Base-by-base conservation (phyloP, 2,113 vertebrate species). In the Lipotes vexillifer region DNA sequence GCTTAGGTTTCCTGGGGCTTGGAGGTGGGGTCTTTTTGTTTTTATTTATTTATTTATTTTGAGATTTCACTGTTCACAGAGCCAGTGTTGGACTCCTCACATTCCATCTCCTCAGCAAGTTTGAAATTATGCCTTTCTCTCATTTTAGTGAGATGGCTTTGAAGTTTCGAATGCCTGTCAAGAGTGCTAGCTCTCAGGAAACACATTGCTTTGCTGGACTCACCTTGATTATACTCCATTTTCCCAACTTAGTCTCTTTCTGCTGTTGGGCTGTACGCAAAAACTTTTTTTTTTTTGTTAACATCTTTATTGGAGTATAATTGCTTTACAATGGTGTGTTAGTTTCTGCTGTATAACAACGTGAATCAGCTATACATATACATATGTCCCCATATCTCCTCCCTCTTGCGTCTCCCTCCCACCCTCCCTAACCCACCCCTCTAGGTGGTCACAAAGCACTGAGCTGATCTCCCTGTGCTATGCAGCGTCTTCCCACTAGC, bases 231-330 rank as follows among this genome's bases (percentile, higher is more conserved):
- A 12, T 61, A 31, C n/a, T 66, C 29, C 13, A 2, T 65, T 91
- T 89, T 91, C n/a, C 20, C 44, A 65, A 78, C 0, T 55, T 88
- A 41, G 33, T 82, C 93, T 88, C 36, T 88, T 75, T 63, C 20
- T 78, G 12, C 36, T 36, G 0, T 83, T 0, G 4, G n/a, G 8
- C 17, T 86, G 27, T 44, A 46, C 29, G 7, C 52, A 36, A 87
- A 41, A 49, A 14, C 14, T 65, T 88, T 80, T 52, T 52, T 52
- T 49, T 88, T 80, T 52, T 52, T 52, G n/a, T 52, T 2, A 52
- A 52, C 52, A 52, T 52, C 52, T 52, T 52, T 52, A 52, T 52
- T 17, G 49, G 49, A 52, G 15, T 52, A 52, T 52, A 52, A 17
- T 52, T n/a, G n/a, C n/a, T n/a, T n/a, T n/a, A n/a, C n/a, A n/a